Percentiles rank a stretch among this genome's conserved stretches.
These are phyloP conservation scores for Pavo muticus DNA, from an alignment of 2,113 vertebrate species.

Conservation along the genomic window DNA sequence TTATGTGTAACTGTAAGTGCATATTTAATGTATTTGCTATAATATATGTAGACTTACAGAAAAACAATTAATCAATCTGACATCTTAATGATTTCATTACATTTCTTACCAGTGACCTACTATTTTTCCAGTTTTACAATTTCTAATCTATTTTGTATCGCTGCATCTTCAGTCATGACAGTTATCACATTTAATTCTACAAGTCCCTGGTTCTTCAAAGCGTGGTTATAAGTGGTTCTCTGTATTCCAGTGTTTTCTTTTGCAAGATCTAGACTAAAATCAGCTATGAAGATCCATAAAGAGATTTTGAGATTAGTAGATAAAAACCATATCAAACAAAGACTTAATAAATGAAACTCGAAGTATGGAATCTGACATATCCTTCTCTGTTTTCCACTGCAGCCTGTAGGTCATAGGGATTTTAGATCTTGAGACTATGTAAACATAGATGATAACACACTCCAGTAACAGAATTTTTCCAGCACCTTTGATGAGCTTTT, in stretches of 20 bases:
- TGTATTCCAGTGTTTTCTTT: background rate
- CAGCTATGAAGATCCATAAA: background rate
- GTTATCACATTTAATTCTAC: background rate
- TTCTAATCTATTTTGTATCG: background rate
- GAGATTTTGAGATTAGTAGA: background rate
- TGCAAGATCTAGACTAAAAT: background rate
- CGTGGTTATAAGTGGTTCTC: background rate
- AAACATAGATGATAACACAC: background rate
- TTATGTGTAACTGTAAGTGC: background rate
- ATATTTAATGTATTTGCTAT: background rate
- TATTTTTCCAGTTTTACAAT: background rate
- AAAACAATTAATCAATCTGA: background rate
- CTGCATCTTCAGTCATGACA: background rate
- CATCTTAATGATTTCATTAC: background rate
- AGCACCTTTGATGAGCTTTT: background rate
- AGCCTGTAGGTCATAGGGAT: background rate
- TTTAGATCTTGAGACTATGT: background rate
- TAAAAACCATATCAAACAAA: background rate
- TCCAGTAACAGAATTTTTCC: background rate
- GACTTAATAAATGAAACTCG: background rate
- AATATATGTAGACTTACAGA: background rate
- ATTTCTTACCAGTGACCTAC: background rate
- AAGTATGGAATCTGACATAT: background rate
- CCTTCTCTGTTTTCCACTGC: background rate
- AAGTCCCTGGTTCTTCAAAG: background rate